Evolutionary conservation across 2,797 vertebrate genomes (phyloP).

Genomic region (Agapornis canus): DNA sequence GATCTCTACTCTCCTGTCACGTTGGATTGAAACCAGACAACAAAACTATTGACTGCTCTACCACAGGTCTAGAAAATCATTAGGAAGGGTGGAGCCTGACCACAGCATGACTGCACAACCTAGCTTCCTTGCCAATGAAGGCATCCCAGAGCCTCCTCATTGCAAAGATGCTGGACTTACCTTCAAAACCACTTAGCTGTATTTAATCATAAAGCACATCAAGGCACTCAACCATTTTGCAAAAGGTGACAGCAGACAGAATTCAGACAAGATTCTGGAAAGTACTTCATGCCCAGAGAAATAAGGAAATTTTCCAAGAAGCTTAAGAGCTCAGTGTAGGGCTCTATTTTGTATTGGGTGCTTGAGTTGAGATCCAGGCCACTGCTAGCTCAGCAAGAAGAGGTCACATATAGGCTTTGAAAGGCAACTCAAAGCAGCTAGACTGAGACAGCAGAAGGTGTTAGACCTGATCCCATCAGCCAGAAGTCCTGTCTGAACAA

Average conservation of each 20-base stretch:
- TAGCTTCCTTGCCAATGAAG: neutral
- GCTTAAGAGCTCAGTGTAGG: neutral
- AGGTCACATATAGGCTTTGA: neutral
- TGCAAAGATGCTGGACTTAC: rapidly evolving
- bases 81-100: neutral
- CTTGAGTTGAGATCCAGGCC: neutral
- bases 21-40: conserved; percentile 28
- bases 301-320: neutral
- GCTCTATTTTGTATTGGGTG: neutral
- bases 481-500: neutral
- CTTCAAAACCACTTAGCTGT: neutral
- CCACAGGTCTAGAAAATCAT: neutral
- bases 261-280: neutral
- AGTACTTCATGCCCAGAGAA: neutral
- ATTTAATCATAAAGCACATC: neutral
- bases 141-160: neutral
- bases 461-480: neutral
- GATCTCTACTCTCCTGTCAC: neutral
- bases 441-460: neutral
- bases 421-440: neutral
- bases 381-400: neutral
- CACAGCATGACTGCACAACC: rapidly evolving
- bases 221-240: neutral
- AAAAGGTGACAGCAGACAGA: neutral
- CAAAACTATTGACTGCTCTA: neutral